These are phyloP conservation scores for Pseudotriccus pelzelni DNA, from an alignment of 2,797 vertebrate species.

Conservation along the genomic window DNA sequence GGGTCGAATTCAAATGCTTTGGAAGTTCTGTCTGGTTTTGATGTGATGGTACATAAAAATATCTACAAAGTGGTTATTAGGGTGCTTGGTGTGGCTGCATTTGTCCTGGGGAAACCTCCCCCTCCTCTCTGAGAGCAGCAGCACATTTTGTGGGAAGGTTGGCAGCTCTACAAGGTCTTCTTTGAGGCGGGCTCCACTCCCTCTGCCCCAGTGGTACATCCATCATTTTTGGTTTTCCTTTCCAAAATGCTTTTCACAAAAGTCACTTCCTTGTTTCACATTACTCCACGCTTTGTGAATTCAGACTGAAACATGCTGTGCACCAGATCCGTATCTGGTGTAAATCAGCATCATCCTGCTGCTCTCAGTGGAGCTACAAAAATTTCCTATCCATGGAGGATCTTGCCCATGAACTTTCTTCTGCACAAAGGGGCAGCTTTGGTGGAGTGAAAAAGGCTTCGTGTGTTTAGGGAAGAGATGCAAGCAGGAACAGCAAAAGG, in stretches of 20 bases:
- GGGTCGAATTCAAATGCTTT: constrained; percentile 50
- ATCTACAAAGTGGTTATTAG: constrained; percentile 29
- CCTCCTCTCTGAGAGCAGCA: constrained; percentile 23
- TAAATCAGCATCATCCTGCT: constrained; percentile 46
- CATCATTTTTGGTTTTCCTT: constrained; percentile 69
- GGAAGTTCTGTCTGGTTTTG: constrained; percentile 49
- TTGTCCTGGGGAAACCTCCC: constrained; percentile 51
- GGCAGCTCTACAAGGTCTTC: constrained; percentile 68
- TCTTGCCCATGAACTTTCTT: neutral
- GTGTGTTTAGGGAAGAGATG: neutral
- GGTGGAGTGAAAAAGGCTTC: neutral
- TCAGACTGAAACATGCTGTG: constrained; percentile 22
- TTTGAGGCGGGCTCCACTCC: constrained; percentile 51
- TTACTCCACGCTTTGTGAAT: constrained; percentile 64
- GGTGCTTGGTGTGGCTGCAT: constrained; percentile 48
- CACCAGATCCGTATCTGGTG: constrained; percentile 35
- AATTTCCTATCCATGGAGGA: neutral
- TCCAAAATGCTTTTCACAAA: constrained; percentile 70
- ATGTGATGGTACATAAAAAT: constrained; percentile 54
- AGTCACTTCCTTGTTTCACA: constrained; percentile 71
- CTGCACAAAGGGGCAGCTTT: neutral
- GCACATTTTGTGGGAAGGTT: constrained; percentile 55
- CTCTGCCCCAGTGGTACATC: constrained; percentile 65
- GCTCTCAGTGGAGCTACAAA: constrained; percentile 14
- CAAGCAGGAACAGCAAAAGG: neutral